Percentiles rank a stretch among this genome's conserved stretches.
These are phyloP conservation scores for Frieseomelitta varia DNA, from an alignment of 1,140 invertebrate species.

Conservation along the genomic window DNA sequence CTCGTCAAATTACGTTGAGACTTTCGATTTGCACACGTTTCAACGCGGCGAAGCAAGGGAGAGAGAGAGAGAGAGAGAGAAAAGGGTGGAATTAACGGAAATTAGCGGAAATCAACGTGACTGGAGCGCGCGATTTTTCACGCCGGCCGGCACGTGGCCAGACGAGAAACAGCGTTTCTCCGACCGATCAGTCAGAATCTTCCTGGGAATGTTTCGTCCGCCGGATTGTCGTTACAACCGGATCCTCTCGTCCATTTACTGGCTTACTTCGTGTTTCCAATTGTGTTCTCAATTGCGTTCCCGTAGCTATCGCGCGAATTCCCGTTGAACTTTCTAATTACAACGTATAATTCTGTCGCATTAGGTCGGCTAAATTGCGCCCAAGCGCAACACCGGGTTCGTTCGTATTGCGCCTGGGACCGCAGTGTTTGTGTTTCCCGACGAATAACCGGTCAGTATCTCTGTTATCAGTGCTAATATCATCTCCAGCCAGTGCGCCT, in stretches of 20 bases:
- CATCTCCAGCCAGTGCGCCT: too few relatives aligned
- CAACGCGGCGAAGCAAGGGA: not conserved
- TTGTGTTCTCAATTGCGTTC: conserved; percentile 10
- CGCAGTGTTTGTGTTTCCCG: not conserved
- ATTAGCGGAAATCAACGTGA: conserved; percentile 28
- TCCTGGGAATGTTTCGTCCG: conserved; percentile 1
- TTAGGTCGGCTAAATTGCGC: not conserved
- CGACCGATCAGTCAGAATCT: conserved; percentile 7
- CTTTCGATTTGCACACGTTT: not conserved
- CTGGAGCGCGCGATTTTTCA: conserved; percentile 20
- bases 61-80: not conserved
- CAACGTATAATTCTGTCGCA: not conserved
- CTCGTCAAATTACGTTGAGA: not conserved
- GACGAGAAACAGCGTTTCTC: conserved; percentile 1
- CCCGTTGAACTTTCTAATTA: not conserved
- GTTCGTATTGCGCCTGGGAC: too few relatives aligned
- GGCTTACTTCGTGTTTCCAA: not conserved
- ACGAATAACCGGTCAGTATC: not conserved
- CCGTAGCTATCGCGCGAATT: not conserved
- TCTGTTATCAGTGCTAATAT: too few relatives aligned
- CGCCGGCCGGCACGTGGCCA: conserved; percentile 16
- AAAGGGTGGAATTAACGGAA: conserved; percentile 9
- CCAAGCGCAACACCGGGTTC: accelerated
- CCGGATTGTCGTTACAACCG: not conserved
- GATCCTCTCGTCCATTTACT: not conserved